phyloP scores from a whole-genome alignment of 2,113 vertebrate species.

The Misgurnus mizolepis region DNA sequence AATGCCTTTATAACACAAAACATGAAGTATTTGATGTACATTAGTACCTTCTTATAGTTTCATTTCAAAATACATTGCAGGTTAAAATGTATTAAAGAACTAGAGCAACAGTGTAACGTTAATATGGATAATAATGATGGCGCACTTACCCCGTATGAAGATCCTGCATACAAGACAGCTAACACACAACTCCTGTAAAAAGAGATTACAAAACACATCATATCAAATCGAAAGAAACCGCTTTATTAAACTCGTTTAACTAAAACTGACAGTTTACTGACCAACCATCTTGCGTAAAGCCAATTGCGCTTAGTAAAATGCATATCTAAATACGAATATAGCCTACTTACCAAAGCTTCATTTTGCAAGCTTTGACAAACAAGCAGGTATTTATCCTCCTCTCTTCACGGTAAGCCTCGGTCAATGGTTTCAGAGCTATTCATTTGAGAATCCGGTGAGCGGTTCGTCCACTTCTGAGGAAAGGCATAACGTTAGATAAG shows the following conservation, averaged over 20 bases:
- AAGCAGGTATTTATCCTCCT: slow-evolving; percentile 54
- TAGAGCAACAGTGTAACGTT: not conserved
- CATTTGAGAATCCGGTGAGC: slow-evolving; percentile 66
- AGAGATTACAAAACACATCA: not conserved
- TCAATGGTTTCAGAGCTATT: slow-evolving; percentile 63
- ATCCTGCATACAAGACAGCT: slow-evolving; percentile 50
- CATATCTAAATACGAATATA: not conserved
- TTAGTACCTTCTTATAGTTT: not conserved
- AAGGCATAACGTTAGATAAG: slow-evolving; percentile 33
- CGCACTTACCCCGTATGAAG: slow-evolving; percentile 72
- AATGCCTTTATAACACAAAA: not conserved
- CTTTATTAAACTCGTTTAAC: not conserved
- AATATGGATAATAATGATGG: slow-evolving; percentile 48
- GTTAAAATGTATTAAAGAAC: not conserved
- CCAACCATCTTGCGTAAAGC: not conserved
- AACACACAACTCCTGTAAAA: slow-evolving; percentile 64
- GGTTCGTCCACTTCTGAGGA: slow-evolving; percentile 62
- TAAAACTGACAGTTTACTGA: not conserved
- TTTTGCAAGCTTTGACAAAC: slow-evolving; percentile 57
- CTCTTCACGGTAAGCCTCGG: slow-evolving; percentile 59
- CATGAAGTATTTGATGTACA: not conserved
- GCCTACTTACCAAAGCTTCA: slow-evolving; percentile 67
- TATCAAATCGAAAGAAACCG: not conserved
- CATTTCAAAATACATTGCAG: not conserved
- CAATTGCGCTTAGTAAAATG: not conserved